Evolutionary conservation across 92 coral and sea anemone species (phyloP).

Genomic region (Nematostella vectensis): DNA sequence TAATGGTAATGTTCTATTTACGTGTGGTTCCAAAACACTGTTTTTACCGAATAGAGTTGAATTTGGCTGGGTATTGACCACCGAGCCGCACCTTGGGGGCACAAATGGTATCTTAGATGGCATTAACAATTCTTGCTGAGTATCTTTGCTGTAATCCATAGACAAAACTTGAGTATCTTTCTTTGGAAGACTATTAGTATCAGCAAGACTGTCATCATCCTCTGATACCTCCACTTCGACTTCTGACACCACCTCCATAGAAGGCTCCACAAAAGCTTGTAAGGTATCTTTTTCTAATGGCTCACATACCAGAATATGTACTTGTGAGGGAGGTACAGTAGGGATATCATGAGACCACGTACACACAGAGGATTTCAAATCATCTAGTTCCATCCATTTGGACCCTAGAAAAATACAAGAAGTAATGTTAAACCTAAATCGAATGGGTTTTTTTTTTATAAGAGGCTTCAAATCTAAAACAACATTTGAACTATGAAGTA

Average conservation of each 20-base stretch:
- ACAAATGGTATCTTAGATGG: too few relatives aligned
- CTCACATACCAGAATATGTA: conserved; percentile 80
- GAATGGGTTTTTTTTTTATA: too few relatives aligned
- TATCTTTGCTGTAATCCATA: not conserved
- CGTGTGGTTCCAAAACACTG: not conserved
- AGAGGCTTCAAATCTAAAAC: too few relatives aligned
- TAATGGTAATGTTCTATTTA: not conserved
- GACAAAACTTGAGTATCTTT: too few relatives aligned
- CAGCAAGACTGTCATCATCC: too few relatives aligned
- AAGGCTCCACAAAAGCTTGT: not conserved
- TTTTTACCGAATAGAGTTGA: not conserved
- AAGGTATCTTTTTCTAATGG: not conserved
- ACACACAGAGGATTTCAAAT: conserved; percentile 46
- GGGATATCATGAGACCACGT: conserved; percentile 45
- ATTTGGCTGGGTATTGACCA: too few relatives aligned
- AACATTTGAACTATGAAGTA: too few relatives aligned
- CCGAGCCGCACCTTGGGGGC: too few relatives aligned
- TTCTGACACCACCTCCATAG: not conserved
- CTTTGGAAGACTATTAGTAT: too few relatives aligned
- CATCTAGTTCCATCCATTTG: conserved; percentile 88
- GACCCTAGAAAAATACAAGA: conserved; percentile 37
- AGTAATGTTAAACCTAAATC: not conserved
- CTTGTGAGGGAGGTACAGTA: conserved; percentile 42
- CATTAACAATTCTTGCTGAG: not conserved
- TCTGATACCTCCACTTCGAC: not conserved